Percentiles rank a stretch among this genome's conserved stretches.
phyloP scores from a whole-genome alignment of 2,113 vertebrate species.

The Potamarius usumacintae region DNA sequence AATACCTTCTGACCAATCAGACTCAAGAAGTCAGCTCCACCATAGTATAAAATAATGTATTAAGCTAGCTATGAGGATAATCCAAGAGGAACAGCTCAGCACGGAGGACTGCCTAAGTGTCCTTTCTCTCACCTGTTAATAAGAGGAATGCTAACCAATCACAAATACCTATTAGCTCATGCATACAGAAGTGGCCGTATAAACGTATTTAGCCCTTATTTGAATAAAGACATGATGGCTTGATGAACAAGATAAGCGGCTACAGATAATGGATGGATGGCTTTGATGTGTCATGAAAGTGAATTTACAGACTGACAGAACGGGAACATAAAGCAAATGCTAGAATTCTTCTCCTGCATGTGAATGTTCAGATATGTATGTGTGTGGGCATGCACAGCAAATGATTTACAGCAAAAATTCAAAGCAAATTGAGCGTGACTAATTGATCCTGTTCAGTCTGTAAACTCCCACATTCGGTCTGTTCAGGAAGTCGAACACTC shows the following conservation, averaged over 20 bases:
- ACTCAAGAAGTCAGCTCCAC: neutral
- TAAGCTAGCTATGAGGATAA: neutral
- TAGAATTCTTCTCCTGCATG: constrained; percentile 11
- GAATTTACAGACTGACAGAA: constrained; percentile 62
- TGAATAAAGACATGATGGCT: neutral
- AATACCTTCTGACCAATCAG: neutral
- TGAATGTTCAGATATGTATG: constrained; percentile 19
- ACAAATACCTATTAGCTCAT: neutral
- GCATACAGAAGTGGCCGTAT: neutral
- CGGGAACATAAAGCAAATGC: neutral
- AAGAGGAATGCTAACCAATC: neutral
- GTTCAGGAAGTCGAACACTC: constrained; percentile 39
- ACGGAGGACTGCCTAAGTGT: neutral
- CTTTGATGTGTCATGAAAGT: neutral
- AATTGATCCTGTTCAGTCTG: constrained; percentile 50
- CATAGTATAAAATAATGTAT: neutral
- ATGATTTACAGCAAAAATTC: constrained; percentile 9
- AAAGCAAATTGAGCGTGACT: neutral
- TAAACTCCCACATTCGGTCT: constrained; percentile 55
- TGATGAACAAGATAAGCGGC: neutral
- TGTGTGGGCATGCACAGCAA: constrained; percentile 30
- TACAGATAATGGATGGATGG: too few relatives aligned
- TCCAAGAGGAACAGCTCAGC: neutral
- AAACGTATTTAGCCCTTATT: neutral
- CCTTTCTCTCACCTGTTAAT: neutral